Base-by-base conservation (phyloP, 2,797 vertebrate genomes). In the Danionella dracula region DNA sequence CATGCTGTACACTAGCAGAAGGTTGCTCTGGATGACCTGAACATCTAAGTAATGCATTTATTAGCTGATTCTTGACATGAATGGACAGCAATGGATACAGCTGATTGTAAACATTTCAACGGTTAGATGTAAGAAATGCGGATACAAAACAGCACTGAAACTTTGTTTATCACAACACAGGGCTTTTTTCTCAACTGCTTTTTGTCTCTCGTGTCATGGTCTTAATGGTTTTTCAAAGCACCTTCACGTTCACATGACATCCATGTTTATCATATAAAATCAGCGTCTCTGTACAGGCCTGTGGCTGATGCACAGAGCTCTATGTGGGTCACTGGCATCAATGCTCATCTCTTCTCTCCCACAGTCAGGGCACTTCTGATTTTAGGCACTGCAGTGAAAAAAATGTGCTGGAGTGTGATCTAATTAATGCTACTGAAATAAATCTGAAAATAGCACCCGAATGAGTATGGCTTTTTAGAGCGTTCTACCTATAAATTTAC, bases 131-230 rank as follows among this genome's bases (percentile, higher is more conserved):
- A 3, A 27, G 23, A 27, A 6, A 27, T 6, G 6, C 3, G 3
- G 23, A 6, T 27, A 3, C 23, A 27, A 27, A 27, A 27, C 23
- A 3, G 23, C 3, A 27, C n/a, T n/a, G n/a, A n/a, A n/a, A n/a
- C n/a, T n/a, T n/a, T n/a, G n/a, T n/a, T n/a, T n/a, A n/a, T n/a
- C n/a, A n/a, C n/a, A n/a, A n/a, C n/a, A n/a, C n/a, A n/a, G n/a
- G n/a, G n/a, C n/a, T n/a, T 61, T 61, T 56, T 44, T 51, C 63
- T 63, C 37, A 67, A 72, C 67, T 66, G 17, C 48, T 69, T 49
- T 45, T 68, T 8, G 15, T 38, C 29, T 35, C 35, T 12, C 44
- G 32, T 35, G n/a, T 40, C 13, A 19, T 15, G 2, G 35, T 9
- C 27, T 12, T 8, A 37, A 17, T 56, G n/a, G n/a, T n/a, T n/a